Base-by-base conservation (phyloP, 2,888 invertebrate species). In the Drosophila subquinaria region DNA sequence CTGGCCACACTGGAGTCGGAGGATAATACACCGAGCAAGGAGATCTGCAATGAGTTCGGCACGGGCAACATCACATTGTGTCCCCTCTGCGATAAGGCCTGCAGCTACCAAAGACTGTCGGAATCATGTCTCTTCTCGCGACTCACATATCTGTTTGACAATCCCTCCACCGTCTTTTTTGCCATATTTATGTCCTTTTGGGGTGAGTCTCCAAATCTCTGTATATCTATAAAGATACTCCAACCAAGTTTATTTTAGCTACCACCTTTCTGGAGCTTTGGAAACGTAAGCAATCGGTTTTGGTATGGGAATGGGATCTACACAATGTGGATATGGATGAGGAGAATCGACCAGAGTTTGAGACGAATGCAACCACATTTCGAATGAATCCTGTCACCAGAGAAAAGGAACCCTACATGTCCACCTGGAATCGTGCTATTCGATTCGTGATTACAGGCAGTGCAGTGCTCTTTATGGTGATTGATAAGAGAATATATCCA, bases 261-360 rank as follows among this genome's bases (percentile, higher is more conserved):
- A 93, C 92, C 13, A 93, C 93, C 42, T 93, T 98, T 92, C 94
- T 99, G 89, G 99, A 99, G 91, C 93, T 98, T 70, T 99, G 99
- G 99, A 98, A 98, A 92, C 94, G 99, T 8, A 97, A 97, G 79
- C 98, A 98, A 91, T 97, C 97, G 0, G 95, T 98, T 0, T 94
- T 99, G 11, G 96, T 97, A 51, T 99, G 98, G 97, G 98, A 99
- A 92, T 99, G 99, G 99, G 99, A 99, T 90, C 93, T 98, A 30
- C 96, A 96, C 40, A 96, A 96, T 70, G 95, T 96, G 43, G 98
- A 98, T 91, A 95, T 97, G 93, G 98, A 97, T 83, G 97, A 97
- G 92, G 97, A 97, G 73, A 96, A 97, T 0, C 94, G 98, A 10
- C 98, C 98, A 1, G 98, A 99, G 91, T 99, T 98, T 90, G 98